Conservation (phyloP, 35 echinoderm and acorn worm genomes). For the Amphiura filiformis region DNA sequence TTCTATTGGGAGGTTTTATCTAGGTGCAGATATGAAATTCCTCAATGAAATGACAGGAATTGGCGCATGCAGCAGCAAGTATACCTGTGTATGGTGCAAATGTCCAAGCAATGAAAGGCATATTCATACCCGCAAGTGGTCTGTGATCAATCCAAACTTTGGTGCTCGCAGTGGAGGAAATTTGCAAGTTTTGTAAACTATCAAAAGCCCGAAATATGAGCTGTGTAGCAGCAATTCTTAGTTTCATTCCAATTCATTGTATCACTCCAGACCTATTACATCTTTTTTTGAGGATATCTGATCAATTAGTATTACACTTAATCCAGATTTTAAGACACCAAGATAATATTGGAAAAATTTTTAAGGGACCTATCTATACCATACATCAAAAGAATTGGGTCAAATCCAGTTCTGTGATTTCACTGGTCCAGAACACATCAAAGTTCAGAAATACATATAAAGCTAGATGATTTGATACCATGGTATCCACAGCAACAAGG, state of each 20-base stretch:
- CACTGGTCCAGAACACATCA: background rate
- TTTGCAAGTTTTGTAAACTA: background rate
- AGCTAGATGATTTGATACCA: background rate
- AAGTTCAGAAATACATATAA: background rate
- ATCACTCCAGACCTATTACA: slow-evolving; percentile 24
- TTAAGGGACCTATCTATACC: background rate
- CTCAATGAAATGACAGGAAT: slow-evolving; percentile 48
- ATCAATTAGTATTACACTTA: slow-evolving; percentile 8
- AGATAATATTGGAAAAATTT: slow-evolving; percentile 24
- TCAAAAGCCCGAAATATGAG: slow-evolving; percentile 1
- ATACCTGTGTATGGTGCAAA: slow-evolving; percentile 53
- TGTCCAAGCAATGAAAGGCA: slow-evolving; percentile 24
- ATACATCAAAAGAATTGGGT: background rate
- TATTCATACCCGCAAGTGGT: slow-evolving; percentile 17
- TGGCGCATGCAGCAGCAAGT: slow-evolving; percentile 35
- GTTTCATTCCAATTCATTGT: slow-evolving; percentile 12
- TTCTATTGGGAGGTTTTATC: slow-evolving; percentile 21
- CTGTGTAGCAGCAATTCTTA: slow-evolving; percentile 2
- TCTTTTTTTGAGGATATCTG: slow-evolving; percentile 24
- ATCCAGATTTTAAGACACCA: slow-evolving; percentile 20
- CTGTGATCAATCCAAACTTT: slow-evolving; percentile 29
- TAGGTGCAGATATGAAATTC: slow-evolving; percentile 48
- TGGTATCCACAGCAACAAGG: background rate
- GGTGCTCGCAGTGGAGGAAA: slow-evolving; percentile 22
- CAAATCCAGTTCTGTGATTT: background rate